Percentiles rank a stretch among this genome's conserved stretches.
phyloP scores from a whole-genome alignment of 2,113 vertebrate species.

The Colistium nudipinnis region DNA sequence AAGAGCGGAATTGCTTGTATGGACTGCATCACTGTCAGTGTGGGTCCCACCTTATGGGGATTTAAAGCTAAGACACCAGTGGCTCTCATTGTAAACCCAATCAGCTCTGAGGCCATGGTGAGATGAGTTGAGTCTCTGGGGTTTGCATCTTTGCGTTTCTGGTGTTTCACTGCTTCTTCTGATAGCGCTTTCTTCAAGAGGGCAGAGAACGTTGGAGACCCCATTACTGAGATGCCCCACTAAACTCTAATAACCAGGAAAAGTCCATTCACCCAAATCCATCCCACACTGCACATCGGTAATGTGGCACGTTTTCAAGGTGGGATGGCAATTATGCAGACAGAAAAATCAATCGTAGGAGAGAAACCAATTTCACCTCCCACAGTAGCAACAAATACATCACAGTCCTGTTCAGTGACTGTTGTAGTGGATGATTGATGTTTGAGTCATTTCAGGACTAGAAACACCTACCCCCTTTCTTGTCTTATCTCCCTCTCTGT shows the following conservation, averaged over 20 bases:
- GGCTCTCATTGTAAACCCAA: conserved; percentile 25
- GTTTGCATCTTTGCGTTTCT: conserved; percentile 1
- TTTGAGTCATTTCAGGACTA: conserved; percentile 37
- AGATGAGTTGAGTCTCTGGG: conserved; percentile 25
- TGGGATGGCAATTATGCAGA: too few relatives aligned
- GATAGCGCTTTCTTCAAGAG: not conserved
- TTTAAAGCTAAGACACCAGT: not conserved
- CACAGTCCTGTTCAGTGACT: conserved; percentile 10
- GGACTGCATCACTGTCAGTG: conserved; percentile 1
- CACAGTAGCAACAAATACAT: conserved; percentile 28
- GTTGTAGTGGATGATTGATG: conserved; percentile 20
- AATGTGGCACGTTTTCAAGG: not conserved
- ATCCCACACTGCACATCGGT: too few relatives aligned
- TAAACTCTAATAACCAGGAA: not conserved
- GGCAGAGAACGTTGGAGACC: not conserved
- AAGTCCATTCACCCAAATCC: not conserved
- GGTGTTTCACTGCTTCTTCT: not conserved
- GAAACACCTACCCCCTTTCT: not conserved
- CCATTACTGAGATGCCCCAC: not conserved
- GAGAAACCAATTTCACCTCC: conserved; percentile 10
- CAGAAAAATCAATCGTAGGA: conserved; percentile 4
- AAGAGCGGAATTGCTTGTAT: conserved; percentile 10
- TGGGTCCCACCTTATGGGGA: conserved; percentile 10
- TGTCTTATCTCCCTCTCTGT: not conserved
- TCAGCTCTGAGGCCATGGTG: conserved; percentile 39